Evolutionary conservation across 2,888 invertebrate species (phyloP).

Genomic region (Erebia palarica): DNA sequence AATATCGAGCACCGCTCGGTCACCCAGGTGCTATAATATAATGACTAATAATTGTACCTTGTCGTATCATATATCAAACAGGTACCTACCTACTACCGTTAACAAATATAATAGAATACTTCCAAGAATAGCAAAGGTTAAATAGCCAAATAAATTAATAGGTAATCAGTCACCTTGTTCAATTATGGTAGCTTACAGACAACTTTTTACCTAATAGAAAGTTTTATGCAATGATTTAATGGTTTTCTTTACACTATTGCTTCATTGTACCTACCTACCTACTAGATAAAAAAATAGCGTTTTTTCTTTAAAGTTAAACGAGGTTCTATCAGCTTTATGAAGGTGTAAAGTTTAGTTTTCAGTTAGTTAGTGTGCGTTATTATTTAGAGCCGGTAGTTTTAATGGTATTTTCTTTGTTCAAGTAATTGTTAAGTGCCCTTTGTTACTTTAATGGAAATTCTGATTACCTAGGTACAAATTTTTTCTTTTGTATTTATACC

Average conservation of each 20-base stretch:
- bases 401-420: slow-evolving; percentile 63
- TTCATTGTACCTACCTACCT: slow-evolving; percentile 20
- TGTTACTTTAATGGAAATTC: slow-evolving; percentile 41
- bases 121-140: too few relatives aligned
- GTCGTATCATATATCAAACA: too few relatives aligned
- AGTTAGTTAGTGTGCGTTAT: slow-evolving; percentile 60
- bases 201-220: neutral
- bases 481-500: too few relatives aligned
- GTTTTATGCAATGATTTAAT: neutral
- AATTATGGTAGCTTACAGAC: neutral
- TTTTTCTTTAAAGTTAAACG: slow-evolving; percentile 37
- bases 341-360: slow-evolving; percentile 55
- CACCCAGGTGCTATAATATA: too few relatives aligned
- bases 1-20: too few relatives aligned
- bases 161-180: too few relatives aligned
- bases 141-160: too few relatives aligned
- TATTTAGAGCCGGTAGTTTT: slow-evolving; percentile 58
- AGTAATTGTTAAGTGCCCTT: slow-evolving; percentile 51
- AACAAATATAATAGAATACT: too few relatives aligned
- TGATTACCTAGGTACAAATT: neutral
- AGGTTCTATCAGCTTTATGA: slow-evolving; percentile 46
- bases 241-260: slow-evolving; percentile 19
- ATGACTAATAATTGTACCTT: too few relatives aligned
- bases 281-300: slow-evolving; percentile 8
- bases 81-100: too few relatives aligned